A percentile compares a stretch with the other conserved stretches of the same genome.
Evolutionary conservation across 92 coral and sea anemone species (phyloP).

Genomic region (Porites lobata): DNA sequence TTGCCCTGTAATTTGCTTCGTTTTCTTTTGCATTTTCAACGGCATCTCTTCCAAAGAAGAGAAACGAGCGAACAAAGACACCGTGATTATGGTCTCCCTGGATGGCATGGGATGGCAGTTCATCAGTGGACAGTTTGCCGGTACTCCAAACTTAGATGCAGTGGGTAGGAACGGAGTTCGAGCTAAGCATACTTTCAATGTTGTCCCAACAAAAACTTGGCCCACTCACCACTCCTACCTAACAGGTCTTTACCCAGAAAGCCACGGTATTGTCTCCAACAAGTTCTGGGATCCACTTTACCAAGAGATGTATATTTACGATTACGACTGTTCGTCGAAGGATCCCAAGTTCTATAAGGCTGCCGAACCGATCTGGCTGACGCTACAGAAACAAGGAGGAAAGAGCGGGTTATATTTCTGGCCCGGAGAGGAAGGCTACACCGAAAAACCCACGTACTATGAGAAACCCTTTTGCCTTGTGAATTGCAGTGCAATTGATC

Average conservation of each 20-base stretch:
- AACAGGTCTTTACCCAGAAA: constrained; percentile 68
- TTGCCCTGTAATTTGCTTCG: not conserved
- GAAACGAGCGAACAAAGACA: constrained; percentile 22
- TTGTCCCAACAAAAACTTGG: constrained; percentile 53
- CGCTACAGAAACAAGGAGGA: constrained; percentile 57
- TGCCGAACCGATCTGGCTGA: constrained; percentile 72
- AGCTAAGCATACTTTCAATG: constrained; percentile 48
- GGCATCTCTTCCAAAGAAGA: not conserved
- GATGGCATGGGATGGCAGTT: constrained; percentile 92
- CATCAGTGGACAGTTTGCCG: constrained; percentile 58
- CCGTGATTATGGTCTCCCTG: constrained; percentile 76
- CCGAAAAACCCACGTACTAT: constrained; percentile 39
- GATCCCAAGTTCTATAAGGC: constrained; percentile 68
- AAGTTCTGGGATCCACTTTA: constrained; percentile 64
- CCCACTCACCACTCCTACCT: constrained; percentile 60
- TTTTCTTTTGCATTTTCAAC: not conserved
- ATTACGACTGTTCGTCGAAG: constrained; percentile 50
- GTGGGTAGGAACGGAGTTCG: constrained; percentile 64
- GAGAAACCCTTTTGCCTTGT: constrained; percentile 40
- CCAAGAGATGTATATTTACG: constrained; percentile 39
- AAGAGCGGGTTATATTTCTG: constrained; percentile 56
- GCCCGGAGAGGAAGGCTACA: constrained; percentile 55
- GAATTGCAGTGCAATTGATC: constrained; percentile 63
- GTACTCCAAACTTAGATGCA: constrained; percentile 75
- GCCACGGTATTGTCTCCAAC: constrained; percentile 59